Evolutionary conservation across 2,888 invertebrate species (phyloP).

Genomic region (Amphipyra berbera): DNA sequence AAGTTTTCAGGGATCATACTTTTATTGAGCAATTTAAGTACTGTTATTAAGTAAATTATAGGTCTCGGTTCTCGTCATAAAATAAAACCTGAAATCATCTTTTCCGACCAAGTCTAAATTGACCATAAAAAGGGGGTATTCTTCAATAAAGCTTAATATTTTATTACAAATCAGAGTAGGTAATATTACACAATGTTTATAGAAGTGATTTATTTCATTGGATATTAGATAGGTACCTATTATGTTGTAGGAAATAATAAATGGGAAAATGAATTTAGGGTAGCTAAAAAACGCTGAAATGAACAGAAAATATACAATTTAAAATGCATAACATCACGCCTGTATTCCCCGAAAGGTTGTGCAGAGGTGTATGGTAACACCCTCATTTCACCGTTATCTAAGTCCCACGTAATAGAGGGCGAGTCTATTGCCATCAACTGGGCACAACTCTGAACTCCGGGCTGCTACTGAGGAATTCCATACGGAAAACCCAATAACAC

Average conservation of each 20-base stretch:
- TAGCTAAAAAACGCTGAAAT: too few relatives aligned
- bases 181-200: constrained; percentile 46
- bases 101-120: constrained; percentile 39
- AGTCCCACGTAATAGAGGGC: too few relatives aligned
- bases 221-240: too few relatives aligned
- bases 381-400: too few relatives aligned
- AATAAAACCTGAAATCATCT: constrained; percentile 52
- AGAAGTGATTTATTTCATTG: constrained; percentile 29
- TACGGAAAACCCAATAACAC: too few relatives aligned
- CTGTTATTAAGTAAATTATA: constrained; percentile 44
- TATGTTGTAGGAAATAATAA: constrained; percentile 12
- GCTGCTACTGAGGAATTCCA: too few relatives aligned
- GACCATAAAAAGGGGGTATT: constrained; percentile 49
- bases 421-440: too few relatives aligned
- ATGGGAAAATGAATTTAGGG: constrained; percentile 12
- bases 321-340: too few relatives aligned
- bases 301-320: too few relatives aligned
- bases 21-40: constrained; percentile 38
- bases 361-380: too few relatives aligned
- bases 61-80: constrained; percentile 44
- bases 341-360: too few relatives aligned
- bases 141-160: constrained; percentile 49
- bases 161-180: constrained; percentile 38
- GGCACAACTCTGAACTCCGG: too few relatives aligned
- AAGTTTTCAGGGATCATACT: constrained; percentile 14